Conservation (phyloP, 2,888 invertebrate genomes). For the Tipula vernalis region DNA sequence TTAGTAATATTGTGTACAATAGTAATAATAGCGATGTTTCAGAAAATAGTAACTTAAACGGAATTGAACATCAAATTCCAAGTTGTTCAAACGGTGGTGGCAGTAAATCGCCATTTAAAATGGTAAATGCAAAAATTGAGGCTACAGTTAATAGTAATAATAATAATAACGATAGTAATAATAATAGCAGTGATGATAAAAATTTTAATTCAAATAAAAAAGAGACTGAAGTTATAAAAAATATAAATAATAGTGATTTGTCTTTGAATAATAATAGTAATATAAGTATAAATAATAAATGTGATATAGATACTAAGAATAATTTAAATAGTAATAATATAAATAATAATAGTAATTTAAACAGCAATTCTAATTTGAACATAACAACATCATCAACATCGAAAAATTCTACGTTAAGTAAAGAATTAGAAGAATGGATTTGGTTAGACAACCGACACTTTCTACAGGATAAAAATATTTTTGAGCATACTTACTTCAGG, state of each 20-base stretch:
- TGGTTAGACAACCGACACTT: conserved; percentile 97
- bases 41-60: conserved; percentile 22
- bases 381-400: conserved; percentile 5
- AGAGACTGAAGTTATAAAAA: conserved; percentile 18
- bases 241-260: conserved; percentile 14
- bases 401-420: conserved; percentile 26
- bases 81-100: not conserved
- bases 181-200: conserved; percentile 7
- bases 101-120: not conserved
- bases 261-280: conserved; percentile 14
- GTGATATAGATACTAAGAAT: conserved; percentile 30
- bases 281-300: conserved; percentile 22
- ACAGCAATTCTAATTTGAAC: conserved; percentile 13
- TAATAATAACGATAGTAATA: not conserved
- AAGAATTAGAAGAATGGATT: conserved; percentile 85
- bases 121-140: conserved; percentile 10
- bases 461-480: conserved; percentile 87
- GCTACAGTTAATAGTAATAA: conserved; percentile 9
- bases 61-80: conserved; percentile 19
- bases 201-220: conserved; percentile 13
- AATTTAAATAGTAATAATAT: conserved; percentile 16
- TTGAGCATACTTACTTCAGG: conserved; percentile 92
- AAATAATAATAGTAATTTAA: conserved; percentile 15
- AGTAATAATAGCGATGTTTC: conserved; percentile 17
- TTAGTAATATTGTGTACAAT: conserved; percentile 20